A percentile compares a stretch with the other conserved stretches of the same genome.
Conservation (phyloP, 2,797 vertebrate species). For the Pempheris klunzingeri region DNA sequence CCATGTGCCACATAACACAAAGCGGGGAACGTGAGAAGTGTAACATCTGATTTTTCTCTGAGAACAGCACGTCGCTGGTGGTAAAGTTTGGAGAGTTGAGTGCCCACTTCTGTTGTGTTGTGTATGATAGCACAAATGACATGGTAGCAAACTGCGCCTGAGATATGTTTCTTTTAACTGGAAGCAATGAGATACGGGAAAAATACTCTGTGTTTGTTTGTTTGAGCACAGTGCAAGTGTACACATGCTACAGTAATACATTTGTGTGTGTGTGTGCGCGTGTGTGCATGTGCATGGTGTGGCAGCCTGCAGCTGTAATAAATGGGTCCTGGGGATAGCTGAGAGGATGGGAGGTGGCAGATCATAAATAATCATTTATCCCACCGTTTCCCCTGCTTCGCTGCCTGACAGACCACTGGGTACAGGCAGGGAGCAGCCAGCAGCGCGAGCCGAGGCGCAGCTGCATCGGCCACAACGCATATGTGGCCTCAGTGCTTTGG, state of each 20-base stretch:
- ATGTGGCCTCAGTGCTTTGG: slow-evolving; percentile 65
- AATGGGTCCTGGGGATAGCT: slow-evolving; percentile 85
- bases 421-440: slow-evolving; percentile 69
- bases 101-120: slow-evolving; percentile 33
- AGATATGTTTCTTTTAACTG: slow-evolving; percentile 61
- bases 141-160: slow-evolving; percentile 42
- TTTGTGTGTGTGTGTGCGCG: slow-evolving; percentile 37
- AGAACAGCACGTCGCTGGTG: slow-evolving; percentile 13
- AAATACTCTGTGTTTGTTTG: slow-evolving; percentile 38
- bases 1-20: slow-evolving; percentile 68
- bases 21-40: slow-evolving; percentile 37
- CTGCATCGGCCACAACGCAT: slow-evolving; percentile 69
- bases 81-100: slow-evolving; percentile 48
- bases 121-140: slow-evolving; percentile 34
- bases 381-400: slow-evolving; percentile 80
- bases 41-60: slow-evolving; percentile 53
- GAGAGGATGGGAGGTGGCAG: slow-evolving; percentile 87
- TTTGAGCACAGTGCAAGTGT: slow-evolving; percentile 31
- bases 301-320: slow-evolving; percentile 86
- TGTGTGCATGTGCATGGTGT: slow-evolving; percentile 53
- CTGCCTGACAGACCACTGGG: slow-evolving; percentile 81
- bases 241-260: slow-evolving; percentile 40
- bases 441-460: slow-evolving; percentile 67
- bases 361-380: slow-evolving; percentile 92
- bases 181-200: slow-evolving; percentile 38